A percentile compares a stretch with the other conserved stretches of the same genome.
Evolutionary conservation across 2,888 invertebrate species (phyloP).

Genomic region (Corbicula japonica): DNA sequence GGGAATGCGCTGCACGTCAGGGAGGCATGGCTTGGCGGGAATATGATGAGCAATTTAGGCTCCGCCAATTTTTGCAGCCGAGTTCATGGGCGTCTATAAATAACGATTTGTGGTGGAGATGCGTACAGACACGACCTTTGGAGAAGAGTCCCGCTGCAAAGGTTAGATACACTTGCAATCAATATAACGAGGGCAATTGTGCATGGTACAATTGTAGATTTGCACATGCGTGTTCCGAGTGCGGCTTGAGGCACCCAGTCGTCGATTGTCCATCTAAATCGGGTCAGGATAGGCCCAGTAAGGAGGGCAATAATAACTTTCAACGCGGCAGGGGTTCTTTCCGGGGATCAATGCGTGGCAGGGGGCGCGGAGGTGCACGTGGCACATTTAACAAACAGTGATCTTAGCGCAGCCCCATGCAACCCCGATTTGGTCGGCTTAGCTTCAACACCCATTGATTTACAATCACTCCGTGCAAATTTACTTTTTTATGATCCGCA

Average conservation of each 20-base stretch:
- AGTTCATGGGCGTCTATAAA: conserved; percentile 4
- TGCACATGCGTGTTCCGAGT: conserved; percentile 7
- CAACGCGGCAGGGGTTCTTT: neutral
- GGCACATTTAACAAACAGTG: neutral
- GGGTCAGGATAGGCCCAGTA: neutral
- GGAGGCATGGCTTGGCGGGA: conserved; percentile 10
- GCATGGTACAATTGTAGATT: conserved; percentile 7
- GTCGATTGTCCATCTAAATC: neutral
- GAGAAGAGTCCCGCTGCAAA: neutral
- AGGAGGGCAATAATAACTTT: neutral
- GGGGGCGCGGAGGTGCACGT: neutral
- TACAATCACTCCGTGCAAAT: neutral
- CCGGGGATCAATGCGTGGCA: neutral
- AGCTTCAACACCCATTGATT: neutral
- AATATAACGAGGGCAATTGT: conserved; percentile 2
- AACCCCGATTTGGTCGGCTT: neutral
- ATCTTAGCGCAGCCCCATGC: neutral
- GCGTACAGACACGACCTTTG: neutral
- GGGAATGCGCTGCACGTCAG: conserved; percentile 18
- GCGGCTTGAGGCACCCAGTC: neutral
- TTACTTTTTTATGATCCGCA: neutral
- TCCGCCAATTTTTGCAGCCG: neutral
- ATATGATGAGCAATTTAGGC: conserved; percentile 21
- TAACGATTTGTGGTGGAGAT: conserved; percentile 6
- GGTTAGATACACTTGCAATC: conserved; percentile 3